Evolutionary conservation across 1,140 invertebrate genomes (phyloP).

Genomic region (Drosophila nasuta): DNA sequence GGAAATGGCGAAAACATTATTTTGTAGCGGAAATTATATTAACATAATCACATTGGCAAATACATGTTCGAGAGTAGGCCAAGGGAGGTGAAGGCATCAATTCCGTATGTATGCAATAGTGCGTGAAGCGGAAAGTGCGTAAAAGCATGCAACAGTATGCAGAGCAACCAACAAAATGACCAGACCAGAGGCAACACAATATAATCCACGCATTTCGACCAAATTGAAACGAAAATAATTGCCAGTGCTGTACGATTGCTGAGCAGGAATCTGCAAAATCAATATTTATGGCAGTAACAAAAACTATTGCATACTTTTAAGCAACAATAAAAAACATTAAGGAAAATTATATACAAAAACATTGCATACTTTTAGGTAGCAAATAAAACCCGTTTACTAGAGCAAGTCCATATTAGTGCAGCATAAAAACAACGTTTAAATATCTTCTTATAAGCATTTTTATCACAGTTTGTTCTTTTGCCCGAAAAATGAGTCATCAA

Average conservation of each 20-base stretch:
- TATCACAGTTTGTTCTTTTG: conserved; percentile 1
- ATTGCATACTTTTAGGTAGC: conserved; percentile 14
- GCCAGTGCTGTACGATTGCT: background rate
- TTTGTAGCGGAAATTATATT: conserved; percentile 71
- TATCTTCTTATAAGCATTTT: conserved; percentile 7
- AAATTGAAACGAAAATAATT: conserved; percentile 58
- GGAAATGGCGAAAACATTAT: conserved; percentile 55
- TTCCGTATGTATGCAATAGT: background rate
- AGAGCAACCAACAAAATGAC: conserved; percentile 19
- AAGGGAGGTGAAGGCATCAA: too few species aligned
- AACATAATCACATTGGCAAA: conserved; percentile 56
- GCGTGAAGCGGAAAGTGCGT: conserved; percentile 27
- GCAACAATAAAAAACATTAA: background rate
- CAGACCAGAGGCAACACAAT: background rate
- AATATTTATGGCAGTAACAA: background rate
- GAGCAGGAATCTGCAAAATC: conserved; percentile 8
- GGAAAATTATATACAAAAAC: background rate
- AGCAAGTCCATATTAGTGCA: background rate
- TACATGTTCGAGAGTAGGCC: background rate
- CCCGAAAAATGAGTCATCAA: conserved; percentile 48
- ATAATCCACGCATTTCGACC: conserved; percentile 30
- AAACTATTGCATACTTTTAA: conserved; percentile 17
- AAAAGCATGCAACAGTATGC: conserved; percentile 34
- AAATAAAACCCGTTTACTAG: background rate
- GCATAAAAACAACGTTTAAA: conserved; percentile 7